Base-by-base conservation (phyloP, 2,113 vertebrate species). In the Nestor notabilis region DNA sequence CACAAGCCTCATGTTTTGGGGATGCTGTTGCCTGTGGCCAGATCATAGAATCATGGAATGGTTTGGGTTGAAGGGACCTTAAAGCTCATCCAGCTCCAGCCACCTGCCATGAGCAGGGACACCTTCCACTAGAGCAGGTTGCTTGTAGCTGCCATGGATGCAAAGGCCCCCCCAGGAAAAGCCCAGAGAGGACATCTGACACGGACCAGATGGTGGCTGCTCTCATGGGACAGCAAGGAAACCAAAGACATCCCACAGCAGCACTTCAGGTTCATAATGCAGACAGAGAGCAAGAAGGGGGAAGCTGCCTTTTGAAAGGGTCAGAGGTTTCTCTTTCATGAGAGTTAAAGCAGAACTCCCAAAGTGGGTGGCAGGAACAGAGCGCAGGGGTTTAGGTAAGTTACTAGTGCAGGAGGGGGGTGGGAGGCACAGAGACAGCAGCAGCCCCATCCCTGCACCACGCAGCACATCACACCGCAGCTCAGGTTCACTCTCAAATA, bases 341-440 rank as follows among this genome's bases (percentile, higher is more conserved):
- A 3, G 27, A 23, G 15, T 14, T 6, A 8, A 4, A 17, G 27
- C 37, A 2, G 66, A 49, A 47, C 5, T 23, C 90, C 46, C 61
- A 7, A 7, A 4, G 0, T 0, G 2, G 21, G 21, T 3, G 24
- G 63, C 37, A 31, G 47, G 17, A 49, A 16, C 6, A 23, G 46
- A 20, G 0, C 2, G 33, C 10, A 19, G 39, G 49, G 9, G 12
- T 60, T 60, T 23, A 52, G 84, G 41, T 23, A 33, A 69, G 55
- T 21, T 11, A 1, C 13, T 25, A 0, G 41, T 4, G 28, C 37
- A 41, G 28, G 33, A 33, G 69, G 5, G 70, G 0, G 29, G 63
- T 5, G 35, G 35, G 60, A 61, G 37, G 68, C 68, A 31, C 68
- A 41, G 66, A 5, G 55, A 7, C 79, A 5, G 21, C 75, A 16